Evolutionary conservation across 2,113 vertebrate genomes (phyloP), one percentile per base, ranked within the genome.

Genomic region (Telmatochromis brachygnathus): DNA sequence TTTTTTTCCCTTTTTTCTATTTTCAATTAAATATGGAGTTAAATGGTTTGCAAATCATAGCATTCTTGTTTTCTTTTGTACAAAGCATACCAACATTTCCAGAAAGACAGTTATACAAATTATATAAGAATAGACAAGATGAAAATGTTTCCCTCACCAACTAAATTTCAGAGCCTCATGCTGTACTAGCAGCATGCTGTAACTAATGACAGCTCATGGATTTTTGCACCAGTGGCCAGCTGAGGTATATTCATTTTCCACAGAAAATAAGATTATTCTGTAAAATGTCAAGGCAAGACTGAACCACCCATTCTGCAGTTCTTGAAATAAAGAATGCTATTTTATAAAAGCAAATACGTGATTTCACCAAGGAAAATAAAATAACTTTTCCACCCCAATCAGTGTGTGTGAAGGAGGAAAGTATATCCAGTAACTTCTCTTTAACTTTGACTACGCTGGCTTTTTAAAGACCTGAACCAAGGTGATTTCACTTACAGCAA

Each of bases 131-230:
- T 49, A 35, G 1, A 47, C 28, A 33, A 62, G 30, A 68, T 28
- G 17, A 21, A 77, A 49, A 49, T n/a, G 45, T 28, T 60, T 82
- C 28, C 10, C 8, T 14, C 84, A 23, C 12, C 26, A 26, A 19
- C 68, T 87, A 51, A 0, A 53, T 87, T 53, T 51, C 42, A 83
- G 17, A 73, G 28, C 39, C 19, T 47, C 49, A 19, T 30, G 73
- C 73, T 49, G 79, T 28, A 49, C 42, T 17, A 77, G 42, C 42
- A 77, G 23, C 70, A 77, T 82, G 28, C 73, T 68, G 81, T 80
- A 45, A 84, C 17, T 55, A 84, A 83, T 37, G 26, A 51, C 11
- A 14, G 6, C 33, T 39, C 1, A 56, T 33, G 37, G 47, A 75
- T 58, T 84, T 77, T 58, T 65, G 7, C 37, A 82, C 47, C 47